Evolutionary conservation across 2,888 invertebrate species (phyloP).

Genomic region (Aromia moschata): DNA sequence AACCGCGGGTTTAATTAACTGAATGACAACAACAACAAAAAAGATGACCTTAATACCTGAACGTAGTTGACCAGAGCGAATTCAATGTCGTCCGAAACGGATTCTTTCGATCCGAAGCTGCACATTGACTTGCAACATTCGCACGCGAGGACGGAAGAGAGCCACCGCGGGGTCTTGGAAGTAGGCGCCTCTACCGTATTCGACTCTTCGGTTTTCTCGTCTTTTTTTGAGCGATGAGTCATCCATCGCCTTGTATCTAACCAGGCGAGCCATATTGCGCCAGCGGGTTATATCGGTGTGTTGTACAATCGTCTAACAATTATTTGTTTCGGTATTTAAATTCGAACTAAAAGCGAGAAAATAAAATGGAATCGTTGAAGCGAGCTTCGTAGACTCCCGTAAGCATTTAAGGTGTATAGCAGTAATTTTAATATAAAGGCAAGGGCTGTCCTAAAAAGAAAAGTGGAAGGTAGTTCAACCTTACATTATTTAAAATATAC

Average conservation of each 20-base stretch:
- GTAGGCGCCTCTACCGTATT: slow-evolving; percentile 10
- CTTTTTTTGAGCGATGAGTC: slow-evolving; percentile 37
- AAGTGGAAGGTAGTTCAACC: no score
- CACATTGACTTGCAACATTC: slow-evolving; percentile 32
- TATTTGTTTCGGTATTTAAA: neutral
- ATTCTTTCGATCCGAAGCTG: slow-evolving; percentile 37
- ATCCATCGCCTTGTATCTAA: slow-evolving; percentile 45
- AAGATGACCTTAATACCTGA: slow-evolving; percentile 41
- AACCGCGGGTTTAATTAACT: no score
- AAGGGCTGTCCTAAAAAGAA: no score
- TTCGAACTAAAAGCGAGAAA: slow-evolving; percentile 5
- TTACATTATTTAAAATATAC: no score
- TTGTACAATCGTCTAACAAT: slow-evolving; percentile 2
- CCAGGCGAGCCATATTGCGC: slow-evolving; percentile 37
- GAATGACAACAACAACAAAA: neutral
- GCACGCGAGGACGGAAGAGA: slow-evolving; percentile 31
- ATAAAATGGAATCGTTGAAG: neutral
- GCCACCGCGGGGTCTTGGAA: slow-evolving; percentile 14
- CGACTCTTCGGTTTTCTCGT: slow-evolving; percentile 33
- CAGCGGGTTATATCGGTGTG: neutral
- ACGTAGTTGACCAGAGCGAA: slow-evolving; percentile 44
- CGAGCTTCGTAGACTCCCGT: no score
- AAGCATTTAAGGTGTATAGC: no score
- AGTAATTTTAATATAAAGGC: no score
- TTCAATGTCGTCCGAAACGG: slow-evolving; percentile 50